phyloP scores from a whole-genome alignment of 2,888 invertebrate species.

The Drosophila aldrichi region DNA sequence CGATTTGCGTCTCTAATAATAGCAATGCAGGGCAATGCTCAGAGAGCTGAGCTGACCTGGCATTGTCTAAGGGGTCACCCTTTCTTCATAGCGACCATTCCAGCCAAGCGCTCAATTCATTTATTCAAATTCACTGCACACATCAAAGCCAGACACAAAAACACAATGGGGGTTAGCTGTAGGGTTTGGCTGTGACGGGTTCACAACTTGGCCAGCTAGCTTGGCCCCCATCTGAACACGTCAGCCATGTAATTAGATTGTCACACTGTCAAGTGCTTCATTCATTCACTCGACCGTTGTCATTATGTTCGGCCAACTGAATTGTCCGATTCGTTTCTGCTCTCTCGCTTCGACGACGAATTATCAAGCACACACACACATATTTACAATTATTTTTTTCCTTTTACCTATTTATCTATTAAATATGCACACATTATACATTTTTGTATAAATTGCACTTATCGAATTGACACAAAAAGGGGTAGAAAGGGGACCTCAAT shows the following conservation, averaged over 20 bases:
- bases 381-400: background rate
- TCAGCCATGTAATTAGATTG: constrained; percentile 78
- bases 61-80: constrained; percentile 29
- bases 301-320: constrained; percentile 61
- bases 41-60: constrained; percentile 43
- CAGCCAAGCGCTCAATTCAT: constrained; percentile 66
- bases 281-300: constrained; percentile 45
- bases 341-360: constrained; percentile 28
- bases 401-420: constrained; percentile 43
- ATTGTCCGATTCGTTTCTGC: constrained; percentile 39
- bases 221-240: constrained; percentile 49
- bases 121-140: constrained; percentile 75
- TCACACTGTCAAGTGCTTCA: constrained; percentile 69
- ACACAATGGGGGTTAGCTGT: constrained; percentile 14
- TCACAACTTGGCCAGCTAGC: constrained; percentile 16
- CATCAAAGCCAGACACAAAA: constrained; percentile 67
- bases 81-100: constrained; percentile 78
- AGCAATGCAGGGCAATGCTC: constrained; percentile 20
- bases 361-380: background rate
- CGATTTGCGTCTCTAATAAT: constrained; percentile 43
- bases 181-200: constrained; percentile 9
- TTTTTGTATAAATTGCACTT: constrained; percentile 10
- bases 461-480: constrained; percentile 1
- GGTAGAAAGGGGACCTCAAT: background rate
- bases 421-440: constrained; percentile 16